phyloP scores from a whole-genome alignment of 1,140 invertebrate species.

The Cotesia chilonis region DNA sequence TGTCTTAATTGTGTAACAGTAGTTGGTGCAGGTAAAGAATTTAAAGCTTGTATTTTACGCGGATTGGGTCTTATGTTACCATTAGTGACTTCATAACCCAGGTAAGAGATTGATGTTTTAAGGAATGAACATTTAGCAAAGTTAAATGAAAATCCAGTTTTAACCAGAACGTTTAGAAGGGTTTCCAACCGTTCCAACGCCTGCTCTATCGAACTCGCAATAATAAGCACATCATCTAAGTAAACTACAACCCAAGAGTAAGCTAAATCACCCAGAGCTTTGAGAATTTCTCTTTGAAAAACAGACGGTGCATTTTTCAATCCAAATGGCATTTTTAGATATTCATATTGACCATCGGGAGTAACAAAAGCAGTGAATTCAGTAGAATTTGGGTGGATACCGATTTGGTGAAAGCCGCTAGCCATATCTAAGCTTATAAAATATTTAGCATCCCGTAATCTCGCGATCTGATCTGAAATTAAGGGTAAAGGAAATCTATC shows the following conservation, averaged over 20 bases:
- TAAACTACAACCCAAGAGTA: slow-evolving; percentile 36
- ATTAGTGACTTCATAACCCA: slow-evolving; percentile 40
- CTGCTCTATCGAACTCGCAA: slow-evolving; percentile 31
- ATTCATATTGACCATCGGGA: slow-evolving; percentile 58
- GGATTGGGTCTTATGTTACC: slow-evolving; percentile 40
- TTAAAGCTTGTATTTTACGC: slow-evolving; percentile 40
- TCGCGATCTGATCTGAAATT: too few species aligned
- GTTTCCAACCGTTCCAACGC: slow-evolving; percentile 37
- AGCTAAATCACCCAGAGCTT: slow-evolving; percentile 16
- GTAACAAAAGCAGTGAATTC: slow-evolving; percentile 62
- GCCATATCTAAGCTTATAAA: too few species aligned
- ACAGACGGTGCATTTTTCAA: slow-evolving; percentile 57
- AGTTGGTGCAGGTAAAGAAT: slow-evolving; percentile 32
- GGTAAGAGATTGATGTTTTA: slow-evolving; percentile 29
- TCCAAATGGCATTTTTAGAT: slow-evolving; percentile 61
- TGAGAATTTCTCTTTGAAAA: slow-evolving; percentile 46
- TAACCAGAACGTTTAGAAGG: slow-evolving; percentile 36
- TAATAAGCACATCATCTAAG: slow-evolving; percentile 38
- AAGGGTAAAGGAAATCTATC: slow-evolving; percentile 30
- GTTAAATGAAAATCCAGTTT: slow-evolving; percentile 33
- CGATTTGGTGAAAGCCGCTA: slow-evolving; percentile 63
- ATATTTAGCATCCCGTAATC: too few species aligned
- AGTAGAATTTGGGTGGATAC: slow-evolving; percentile 51
- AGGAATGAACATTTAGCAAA: slow-evolving; percentile 27
- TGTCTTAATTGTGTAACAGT: slow-evolving; percentile 39